Conservation (phyloP, 2,113 vertebrate genomes). For the Drymodes brunneopygia region DNA sequence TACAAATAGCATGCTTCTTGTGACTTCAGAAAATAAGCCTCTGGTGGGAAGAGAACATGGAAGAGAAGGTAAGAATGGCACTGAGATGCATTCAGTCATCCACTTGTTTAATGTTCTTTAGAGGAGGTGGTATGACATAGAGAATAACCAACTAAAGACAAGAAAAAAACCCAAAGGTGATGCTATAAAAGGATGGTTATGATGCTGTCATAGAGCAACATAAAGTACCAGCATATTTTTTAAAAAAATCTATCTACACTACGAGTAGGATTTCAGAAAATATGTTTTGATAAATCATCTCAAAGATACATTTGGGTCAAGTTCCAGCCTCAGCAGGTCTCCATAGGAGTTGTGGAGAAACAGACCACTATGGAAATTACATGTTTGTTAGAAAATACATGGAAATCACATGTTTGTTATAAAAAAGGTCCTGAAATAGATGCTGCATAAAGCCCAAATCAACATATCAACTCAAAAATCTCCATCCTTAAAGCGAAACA, state of each 20-base stretch:
- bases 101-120: not conserved
- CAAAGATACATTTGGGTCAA: not conserved
- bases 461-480: not conserved
- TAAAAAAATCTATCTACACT: not conserved
- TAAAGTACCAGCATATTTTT: not conserved
- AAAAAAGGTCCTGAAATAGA: not conserved
- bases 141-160: not conserved
- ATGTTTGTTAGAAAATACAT: not conserved
- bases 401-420: not conserved
- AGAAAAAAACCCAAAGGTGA: not conserved
- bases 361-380: not conserved
- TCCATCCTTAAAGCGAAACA: accelerated
- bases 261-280: not conserved
- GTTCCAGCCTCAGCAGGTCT: not conserved
- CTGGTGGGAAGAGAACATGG: not conserved
- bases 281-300: not conserved
- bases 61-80: not conserved
- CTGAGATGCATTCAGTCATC: accelerated
- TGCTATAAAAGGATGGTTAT: not conserved
- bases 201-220: not conserved
- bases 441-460: not conserved
- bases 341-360: not conserved
- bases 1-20: not conserved
- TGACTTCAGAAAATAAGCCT: not conserved
- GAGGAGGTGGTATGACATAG: not conserved